phyloP scores from a whole-genome alignment of 2,113 vertebrate genomes.

The Pipa parva region DNA sequence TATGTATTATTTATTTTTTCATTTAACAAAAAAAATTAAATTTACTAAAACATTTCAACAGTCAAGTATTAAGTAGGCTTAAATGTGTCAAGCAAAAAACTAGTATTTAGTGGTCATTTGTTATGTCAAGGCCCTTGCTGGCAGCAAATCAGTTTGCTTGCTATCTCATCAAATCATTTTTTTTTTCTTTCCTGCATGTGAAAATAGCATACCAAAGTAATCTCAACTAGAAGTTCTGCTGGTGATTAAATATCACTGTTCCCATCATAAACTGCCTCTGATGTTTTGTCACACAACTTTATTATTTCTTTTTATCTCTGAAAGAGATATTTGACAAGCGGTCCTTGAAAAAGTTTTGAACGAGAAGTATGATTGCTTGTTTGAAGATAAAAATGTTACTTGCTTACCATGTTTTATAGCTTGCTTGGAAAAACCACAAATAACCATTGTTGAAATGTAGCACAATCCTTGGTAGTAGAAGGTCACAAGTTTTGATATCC shows the following conservation, averaged over 20 bases:
- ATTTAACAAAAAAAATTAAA: too few relatives aligned
- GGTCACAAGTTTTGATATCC: slow-evolving; percentile 36
- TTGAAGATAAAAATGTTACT: slow-evolving; percentile 44
- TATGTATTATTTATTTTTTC: too few relatives aligned
- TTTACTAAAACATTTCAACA: too few relatives aligned
- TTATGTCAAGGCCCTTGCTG: slow-evolving; percentile 27
- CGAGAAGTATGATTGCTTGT: slow-evolving; percentile 40
- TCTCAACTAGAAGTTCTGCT: slow-evolving; percentile 30
- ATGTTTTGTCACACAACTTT: slow-evolving; percentile 41
- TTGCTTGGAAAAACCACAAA: slow-evolving; percentile 34
- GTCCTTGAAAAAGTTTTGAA: slow-evolving; percentile 40
- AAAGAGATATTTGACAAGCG: slow-evolving; percentile 43
- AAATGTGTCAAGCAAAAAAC: slow-evolving; percentile 12
- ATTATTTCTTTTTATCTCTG: slow-evolving; percentile 42
- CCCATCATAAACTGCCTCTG: slow-evolving; percentile 42
- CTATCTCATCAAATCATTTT: slow-evolving; percentile 40
- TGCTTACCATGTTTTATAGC: slow-evolving; percentile 41
- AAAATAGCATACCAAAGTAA: slow-evolving; percentile 40
- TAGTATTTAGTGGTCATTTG: slow-evolving; percentile 30
- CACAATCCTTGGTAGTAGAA: slow-evolving; percentile 36
- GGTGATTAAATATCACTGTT: slow-evolving; percentile 40
- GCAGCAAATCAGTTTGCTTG: slow-evolving; percentile 37
- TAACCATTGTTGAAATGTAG: slow-evolving; percentile 35
- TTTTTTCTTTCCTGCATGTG: slow-evolving; percentile 27
- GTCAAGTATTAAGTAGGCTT: too few relatives aligned